Evolutionary conservation across 2,888 invertebrate genomes (phyloP).

Genomic region (Galerucella calmariensis): DNA sequence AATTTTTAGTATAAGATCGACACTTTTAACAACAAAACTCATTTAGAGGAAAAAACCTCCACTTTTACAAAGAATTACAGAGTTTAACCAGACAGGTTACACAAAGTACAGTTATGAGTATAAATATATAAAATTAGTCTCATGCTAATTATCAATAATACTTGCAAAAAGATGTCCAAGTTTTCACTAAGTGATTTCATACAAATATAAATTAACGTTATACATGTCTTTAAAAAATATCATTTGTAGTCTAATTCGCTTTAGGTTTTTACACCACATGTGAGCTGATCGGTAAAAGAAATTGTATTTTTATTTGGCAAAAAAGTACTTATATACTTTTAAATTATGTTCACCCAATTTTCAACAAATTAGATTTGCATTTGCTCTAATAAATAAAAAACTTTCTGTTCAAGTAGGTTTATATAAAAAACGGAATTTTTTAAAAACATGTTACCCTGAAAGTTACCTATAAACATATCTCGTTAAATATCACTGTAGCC

Average conservation of each 20-base stretch:
- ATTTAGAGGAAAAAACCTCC: neutral
- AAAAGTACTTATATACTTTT: too few relatives aligned
- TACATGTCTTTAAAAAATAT: constrained; percentile 1
- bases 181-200: constrained; percentile 5
- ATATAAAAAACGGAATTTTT: neutral
- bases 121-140: constrained; percentile 1
- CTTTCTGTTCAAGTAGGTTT: too few relatives aligned
- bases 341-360: too few relatives aligned
- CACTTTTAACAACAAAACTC: neutral
- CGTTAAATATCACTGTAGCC: constrained; percentile 10
- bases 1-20: neutral
- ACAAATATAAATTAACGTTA: constrained; percentile 2
- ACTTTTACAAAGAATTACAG: neutral
- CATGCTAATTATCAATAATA: constrained; percentile 8
- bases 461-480: constrained; percentile 7
- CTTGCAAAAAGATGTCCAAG: constrained; percentile 16
- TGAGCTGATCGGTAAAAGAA: too few relatives aligned
- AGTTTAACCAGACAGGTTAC: neutral
- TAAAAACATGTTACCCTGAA: constrained; percentile 2
- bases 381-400: too few relatives aligned
- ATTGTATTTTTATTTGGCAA: too few relatives aligned
- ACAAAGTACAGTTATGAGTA: constrained; percentile 2
- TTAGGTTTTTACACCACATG: neutral
- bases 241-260: neutral
- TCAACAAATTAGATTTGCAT: too few relatives aligned